These are phyloP conservation scores for Rhadina sibilatrix DNA, from an alignment of 2,113 vertebrate genomes.

Conservation along the genomic window DNA sequence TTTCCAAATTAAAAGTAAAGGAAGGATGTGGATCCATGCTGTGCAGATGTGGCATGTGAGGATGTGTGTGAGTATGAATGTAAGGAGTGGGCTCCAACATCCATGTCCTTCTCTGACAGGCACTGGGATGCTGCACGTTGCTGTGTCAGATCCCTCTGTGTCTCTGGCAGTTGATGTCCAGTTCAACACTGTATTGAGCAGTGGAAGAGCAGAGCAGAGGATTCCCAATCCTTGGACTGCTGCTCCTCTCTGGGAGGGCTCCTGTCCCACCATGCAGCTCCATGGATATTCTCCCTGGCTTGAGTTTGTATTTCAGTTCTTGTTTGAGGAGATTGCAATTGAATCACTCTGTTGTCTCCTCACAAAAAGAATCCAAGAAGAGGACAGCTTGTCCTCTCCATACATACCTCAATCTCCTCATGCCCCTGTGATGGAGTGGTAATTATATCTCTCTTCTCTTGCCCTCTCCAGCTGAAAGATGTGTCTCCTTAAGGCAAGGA, in stretches of 20 bases:
- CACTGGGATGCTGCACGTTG: background rate
- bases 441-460: background rate
- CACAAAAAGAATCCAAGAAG: background rate
- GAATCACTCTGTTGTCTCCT: background rate
- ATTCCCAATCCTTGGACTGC: background rate
- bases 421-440: background rate
- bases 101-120: background rate
- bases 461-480: background rate
- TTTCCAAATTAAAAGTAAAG: background rate
- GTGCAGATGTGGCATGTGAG: background rate
- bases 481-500: background rate
- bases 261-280: background rate
- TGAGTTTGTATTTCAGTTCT: background rate
- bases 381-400: background rate
- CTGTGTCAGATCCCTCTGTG: background rate
- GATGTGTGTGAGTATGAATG: background rate
- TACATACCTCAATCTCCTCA: background rate
- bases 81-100: background rate
- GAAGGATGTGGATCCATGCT: background rate
- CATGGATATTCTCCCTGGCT: background rate
- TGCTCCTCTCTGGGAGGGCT: background rate
- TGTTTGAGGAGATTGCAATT: accelerated
- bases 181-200: background rate
- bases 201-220: background rate
- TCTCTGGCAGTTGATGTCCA: background rate